Evolutionary conservation across 2,797 vertebrate species (phyloP).

Genomic region (Micrastur ruficollis): DNA sequence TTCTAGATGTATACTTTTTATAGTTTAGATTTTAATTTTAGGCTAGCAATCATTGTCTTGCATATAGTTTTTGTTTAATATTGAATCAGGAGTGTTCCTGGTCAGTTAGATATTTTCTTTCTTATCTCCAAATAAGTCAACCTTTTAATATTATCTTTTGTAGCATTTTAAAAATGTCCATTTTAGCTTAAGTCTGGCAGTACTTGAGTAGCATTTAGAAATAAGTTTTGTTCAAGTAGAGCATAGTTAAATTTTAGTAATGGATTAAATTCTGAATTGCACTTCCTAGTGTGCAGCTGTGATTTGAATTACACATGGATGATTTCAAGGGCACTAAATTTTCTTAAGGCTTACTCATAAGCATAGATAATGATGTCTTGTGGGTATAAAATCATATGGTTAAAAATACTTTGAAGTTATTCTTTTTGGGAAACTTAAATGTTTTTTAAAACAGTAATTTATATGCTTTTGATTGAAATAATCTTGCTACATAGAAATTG

Average conservation of each 20-base stretch:
- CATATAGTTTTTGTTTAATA: neutral
- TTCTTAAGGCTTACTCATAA: conserved; percentile 14
- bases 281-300: conserved; percentile 1
- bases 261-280: neutral
- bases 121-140: neutral
- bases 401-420: conserved; percentile 10
- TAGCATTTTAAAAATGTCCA: neutral
- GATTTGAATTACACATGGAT: conserved; percentile 26
- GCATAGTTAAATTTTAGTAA: neutral
- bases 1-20: neutral
- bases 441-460: neutral
- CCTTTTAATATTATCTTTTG: neutral
- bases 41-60: neutral
- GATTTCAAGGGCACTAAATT: conserved; percentile 9
- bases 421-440: neutral
- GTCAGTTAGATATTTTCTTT: neutral
- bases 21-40: neutral
- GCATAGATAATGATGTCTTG: neutral
- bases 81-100: neutral
- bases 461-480: neutral
- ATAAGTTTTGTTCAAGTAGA: neutral
- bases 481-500: neutral
- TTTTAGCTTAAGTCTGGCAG: neutral
- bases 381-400: neutral
- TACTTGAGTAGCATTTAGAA: neutral